Evolutionary conservation across 2,113 vertebrate species (phyloP).

Genomic region (Lamprologus speciosus): DNA sequence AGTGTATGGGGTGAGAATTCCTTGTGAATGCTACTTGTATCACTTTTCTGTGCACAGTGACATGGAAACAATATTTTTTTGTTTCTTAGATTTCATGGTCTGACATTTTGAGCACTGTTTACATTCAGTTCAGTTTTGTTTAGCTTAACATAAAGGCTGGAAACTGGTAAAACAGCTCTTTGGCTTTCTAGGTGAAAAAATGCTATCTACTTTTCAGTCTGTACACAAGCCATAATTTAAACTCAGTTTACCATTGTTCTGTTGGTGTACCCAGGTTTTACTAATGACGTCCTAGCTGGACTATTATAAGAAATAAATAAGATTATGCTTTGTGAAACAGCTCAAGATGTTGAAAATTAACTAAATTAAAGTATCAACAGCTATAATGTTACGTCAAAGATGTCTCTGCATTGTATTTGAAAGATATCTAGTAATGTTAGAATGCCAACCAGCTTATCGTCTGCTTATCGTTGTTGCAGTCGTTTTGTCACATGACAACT

Average conservation of each 20-base stretch:
- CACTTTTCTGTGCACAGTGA: neutral
- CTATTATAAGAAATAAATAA: neutral
- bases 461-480: neutral
- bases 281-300: neutral
- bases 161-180: neutral
- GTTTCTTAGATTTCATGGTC: neutral
- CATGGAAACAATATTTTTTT: neutral
- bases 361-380: neutral
- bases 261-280: neutral
- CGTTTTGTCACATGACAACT: neutral
- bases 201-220: neutral
- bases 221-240: neutral
- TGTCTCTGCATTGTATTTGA: neutral
- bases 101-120: neutral
- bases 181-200: neutral
- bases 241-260: neutral
- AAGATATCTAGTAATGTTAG: neutral
- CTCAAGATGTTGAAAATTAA: neutral
- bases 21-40: neutral
- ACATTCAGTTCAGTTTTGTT: neutral
- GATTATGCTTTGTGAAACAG: neutral
- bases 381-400: neutral
- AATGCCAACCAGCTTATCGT: neutral
- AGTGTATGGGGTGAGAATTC: neutral
- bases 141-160: neutral